Base-by-base conservation (phyloP, 2,888 invertebrate species). In the Pheosia gnoma region DNA sequence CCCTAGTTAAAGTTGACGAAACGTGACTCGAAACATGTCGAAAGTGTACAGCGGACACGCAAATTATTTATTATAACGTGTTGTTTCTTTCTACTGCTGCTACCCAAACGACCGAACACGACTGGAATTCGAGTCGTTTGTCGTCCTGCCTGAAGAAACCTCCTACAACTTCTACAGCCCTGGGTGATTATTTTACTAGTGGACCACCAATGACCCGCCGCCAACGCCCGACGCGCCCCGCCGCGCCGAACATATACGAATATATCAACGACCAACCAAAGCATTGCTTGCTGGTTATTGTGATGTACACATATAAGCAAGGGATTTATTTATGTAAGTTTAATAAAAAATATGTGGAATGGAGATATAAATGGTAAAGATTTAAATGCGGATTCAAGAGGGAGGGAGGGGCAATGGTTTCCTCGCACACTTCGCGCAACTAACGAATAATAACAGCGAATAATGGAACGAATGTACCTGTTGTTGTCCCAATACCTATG, bases 131-230 rank as follows among this genome's bases (percentile, higher is more conserved):
- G 47, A n/a, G 11, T 47, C n/a, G 47, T 11, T 47, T 47, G 5
- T 8, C 9, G 4, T 8, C 4, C 11, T 47, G 4, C 4, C n/a
- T 47, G n/a, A n/a, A 47, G n/a, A 6, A 25, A 41, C 11, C 60
- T 64, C 71, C 61, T 58, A 25, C 25, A 5, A 39, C 58, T 70
- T 47, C 65, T 68, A 13, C 36, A 49, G 59, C 60, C 59, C 70
- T 75, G 57, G 25, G 75, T 78, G 56, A 56, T 66, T 60, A 65
- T 25, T 25, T 25, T 25, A 25, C 25, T 68, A 68, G 68, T 77
- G 70, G 25, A 62, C 75, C 67, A 43, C 59, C 64, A 72, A 75
- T 25, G 25, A 25, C 0, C 71, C 71, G 77, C 74, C 76, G 70
- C 67, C 69, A n/a, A n/a, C n/a, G 77, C 62, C 60, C n/a, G n/a